These are phyloP conservation scores for Megaceryle maxima DNA, from an alignment of 2,113 vertebrate genomes.

Conservation along the genomic window DNA sequence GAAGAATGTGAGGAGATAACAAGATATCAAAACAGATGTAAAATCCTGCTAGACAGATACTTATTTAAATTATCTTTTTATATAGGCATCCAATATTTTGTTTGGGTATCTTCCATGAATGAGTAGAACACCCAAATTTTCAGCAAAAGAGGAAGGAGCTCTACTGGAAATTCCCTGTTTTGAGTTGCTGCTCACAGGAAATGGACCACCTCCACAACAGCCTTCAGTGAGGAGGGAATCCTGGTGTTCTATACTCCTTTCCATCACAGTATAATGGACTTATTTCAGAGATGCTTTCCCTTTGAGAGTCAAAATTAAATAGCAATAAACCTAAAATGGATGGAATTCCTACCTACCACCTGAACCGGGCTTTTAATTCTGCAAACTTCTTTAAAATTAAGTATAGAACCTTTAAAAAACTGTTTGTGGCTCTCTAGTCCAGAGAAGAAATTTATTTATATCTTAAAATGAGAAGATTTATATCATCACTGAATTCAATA, in stretches of 20 bases:
- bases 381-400: not conserved
- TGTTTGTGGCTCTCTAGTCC: not conserved
- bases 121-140: not conserved
- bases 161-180: not conserved
- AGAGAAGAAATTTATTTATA: conserved; percentile 1
- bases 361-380: not conserved
- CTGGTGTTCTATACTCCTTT: not conserved
- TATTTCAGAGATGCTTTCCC: not conserved
- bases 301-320: not conserved
- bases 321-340: not conserved
- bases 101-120: not conserved
- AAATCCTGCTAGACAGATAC: not conserved
- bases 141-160: not conserved
- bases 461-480: conserved; percentile 58
- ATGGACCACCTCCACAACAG: not conserved
- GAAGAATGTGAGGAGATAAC: not conserved
- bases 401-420: not conserved
- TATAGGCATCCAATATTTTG: not conserved
- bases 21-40: not conserved
- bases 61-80: not conserved
- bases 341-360: not conserved
- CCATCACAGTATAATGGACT: not conserved
- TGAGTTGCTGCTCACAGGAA: not conserved
- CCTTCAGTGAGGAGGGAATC: not conserved
- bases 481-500: conserved; percentile 38